Percentiles rank a stretch among this genome's conserved stretches.
phyloP scores from a whole-genome alignment of 2,888 invertebrate species.

The Chelonus formosanus region DNA sequence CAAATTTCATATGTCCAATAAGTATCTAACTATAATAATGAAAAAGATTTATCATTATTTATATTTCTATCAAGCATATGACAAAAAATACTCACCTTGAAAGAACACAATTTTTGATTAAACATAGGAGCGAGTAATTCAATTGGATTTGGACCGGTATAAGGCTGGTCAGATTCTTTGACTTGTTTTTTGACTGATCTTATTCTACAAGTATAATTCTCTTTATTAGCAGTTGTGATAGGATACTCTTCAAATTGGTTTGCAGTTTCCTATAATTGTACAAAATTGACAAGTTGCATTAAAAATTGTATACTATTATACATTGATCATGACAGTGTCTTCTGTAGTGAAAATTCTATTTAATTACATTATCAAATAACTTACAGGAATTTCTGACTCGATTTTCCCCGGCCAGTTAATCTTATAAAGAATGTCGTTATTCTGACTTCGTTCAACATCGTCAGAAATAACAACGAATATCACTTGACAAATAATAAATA shows the following conservation, averaged over 20 bases:
- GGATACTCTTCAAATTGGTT: constrained; percentile 69
- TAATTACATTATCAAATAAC: constrained; percentile 20
- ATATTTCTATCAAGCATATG: no score
- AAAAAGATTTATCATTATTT: no score
- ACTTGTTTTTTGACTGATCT: constrained; percentile 73
- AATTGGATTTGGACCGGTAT: constrained; percentile 79
- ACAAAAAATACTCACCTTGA: constrained; percentile 66
- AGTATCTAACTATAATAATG: constrained; percentile 72
- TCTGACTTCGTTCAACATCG: no score
- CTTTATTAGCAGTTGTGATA: constrained; percentile 80
- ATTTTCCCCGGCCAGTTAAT: constrained; percentile 78
- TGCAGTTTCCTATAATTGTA: constrained; percentile 12
- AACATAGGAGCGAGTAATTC: constrained; percentile 82
- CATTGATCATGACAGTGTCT: no score
- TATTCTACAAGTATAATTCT: constrained; percentile 83
- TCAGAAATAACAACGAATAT: no score
- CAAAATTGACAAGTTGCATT: background rate
- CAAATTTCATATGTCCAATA: constrained; percentile 98
- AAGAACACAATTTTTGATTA: constrained; percentile 82
- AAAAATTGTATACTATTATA: no score
- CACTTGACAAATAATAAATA: no score
- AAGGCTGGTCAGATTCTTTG: constrained; percentile 69
- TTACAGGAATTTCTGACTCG: constrained; percentile 62
- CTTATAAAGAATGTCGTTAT: constrained; percentile 72
- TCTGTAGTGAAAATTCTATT: no score